Base-by-base conservation (phyloP, 2,888 invertebrate species). In the Euclidia mi region DNA sequence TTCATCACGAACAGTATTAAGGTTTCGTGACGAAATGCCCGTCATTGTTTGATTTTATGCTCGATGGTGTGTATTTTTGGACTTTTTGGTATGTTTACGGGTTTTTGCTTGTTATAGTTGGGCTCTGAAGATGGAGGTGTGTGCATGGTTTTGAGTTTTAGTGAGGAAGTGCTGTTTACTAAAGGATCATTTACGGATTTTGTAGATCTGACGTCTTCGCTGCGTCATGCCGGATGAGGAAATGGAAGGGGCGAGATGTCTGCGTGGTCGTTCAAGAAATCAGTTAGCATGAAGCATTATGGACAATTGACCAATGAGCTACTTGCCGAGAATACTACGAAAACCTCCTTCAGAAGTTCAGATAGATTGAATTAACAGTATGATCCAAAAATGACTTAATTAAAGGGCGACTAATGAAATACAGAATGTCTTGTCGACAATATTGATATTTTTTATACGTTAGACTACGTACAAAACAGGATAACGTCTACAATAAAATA, bases 1-100 rank as follows among this genome's bases (percentile, higher is more conserved):
- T 56, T 56, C 56, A 61, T 73, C 76, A 75, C 56, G 65, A 58
- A 49, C 25, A 46, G 56, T 51, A 61, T 65, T 64, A 56, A 53
- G 58, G 60, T 51, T 62, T 55, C 58, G 48, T 53, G 55, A 55
- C 52, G 61, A 63, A 59, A 65, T 44, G 63, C 71, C 47, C 41
- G 71, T 57, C 72, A 75, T 53, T 50, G 55, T 43, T 60, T 53
- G 56, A 50, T 58, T 49, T 65, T 57, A 59, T 67, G 49, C 31
- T 37, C 12, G 28, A 12, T 15, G 38, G 44, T 57, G 56, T 57
- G 44, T 34, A 43, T 44, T 48, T 43, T 43, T 46, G 42, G 44
- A 28, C 37, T 44, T 48, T 43, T 43, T 46, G 42, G 15, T 1
- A 15, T 18, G 6, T 32, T 49, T 40, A 41, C 15, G 32, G 48